Base-by-base conservation (phyloP, 2,797 vertebrate genomes). In the Todus mexicanus region DNA sequence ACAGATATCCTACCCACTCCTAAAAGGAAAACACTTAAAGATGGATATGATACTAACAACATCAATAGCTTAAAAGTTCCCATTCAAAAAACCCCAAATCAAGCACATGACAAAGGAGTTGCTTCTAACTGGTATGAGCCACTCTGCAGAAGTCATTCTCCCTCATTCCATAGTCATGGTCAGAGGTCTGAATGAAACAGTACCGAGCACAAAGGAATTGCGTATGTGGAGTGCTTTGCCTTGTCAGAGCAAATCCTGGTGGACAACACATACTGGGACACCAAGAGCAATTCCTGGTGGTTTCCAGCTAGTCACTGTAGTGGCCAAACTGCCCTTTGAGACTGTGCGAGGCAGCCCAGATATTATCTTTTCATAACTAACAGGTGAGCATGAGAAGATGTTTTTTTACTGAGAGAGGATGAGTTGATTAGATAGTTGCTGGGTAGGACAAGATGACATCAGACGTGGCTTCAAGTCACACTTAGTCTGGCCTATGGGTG, bases 211-310 rank as follows among this genome's bases (percentile, higher is more conserved):
- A 87, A 63, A 51, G 26, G 26, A 8, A 21, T 2, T n/a, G n/a
- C 12, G 2, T 2, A 19, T 0, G 1, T 4, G 17, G 42, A 69
- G 23, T 16, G 13, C 29, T 56, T 35, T 50, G 59, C 26, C 51
- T 79, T 27, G 40, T 54, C 47, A 0, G 0, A 7, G 60, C 42
- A 16, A 18, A 47, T 23, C n/a, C 42, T 16, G 5, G 40, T 8
- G 60, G 86, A 51, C 29, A 72, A 64, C 73, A 92, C 5, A 4
- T 42, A 40, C 20, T 4, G 7, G 20, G 20, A 63, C 51, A 84
- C 4, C n/a, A 70, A 37, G 3, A 75, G n/a, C 53, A 57, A 65
- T 14, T 45, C n/a, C 59, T 21, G 45, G 13, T 64, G 33, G 21
- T 68, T 93, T 89, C 87, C 66, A 89, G 71, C 51, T 29, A 42